Evolutionary conservation across 2,888 invertebrate species (phyloP), one percentile per base, ranked within the genome.

Genomic region (Thumatha senex): DNA sequence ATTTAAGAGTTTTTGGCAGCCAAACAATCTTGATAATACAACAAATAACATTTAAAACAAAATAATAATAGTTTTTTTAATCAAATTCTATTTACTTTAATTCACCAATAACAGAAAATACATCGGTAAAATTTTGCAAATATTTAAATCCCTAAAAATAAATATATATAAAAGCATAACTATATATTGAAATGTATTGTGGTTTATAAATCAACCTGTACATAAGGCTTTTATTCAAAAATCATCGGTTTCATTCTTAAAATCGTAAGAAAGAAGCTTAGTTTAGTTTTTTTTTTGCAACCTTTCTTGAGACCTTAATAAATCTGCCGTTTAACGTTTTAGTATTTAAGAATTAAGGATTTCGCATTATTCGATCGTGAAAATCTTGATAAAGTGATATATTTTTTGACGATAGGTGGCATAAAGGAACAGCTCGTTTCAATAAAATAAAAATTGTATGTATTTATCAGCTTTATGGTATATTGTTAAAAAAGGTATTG

Each of bases 321-420:
- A 88, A 88, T 88, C 86, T 81, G 80, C 76, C 79, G 65, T 64
- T 67, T 58, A 70, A 70, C 73, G 74, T 72, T 74, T 78, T 76
- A 76, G 71, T 60, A 73, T 63, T 61, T 52, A 72, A 70, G 73
- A 74, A 78, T 74, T 75, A 68, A 74, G 68, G 69, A 70, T 64
- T 76, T 67, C 53, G 68, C 56, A 70, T 81, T 80, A 78, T 82
- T 78, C 77, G 78, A 74, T 76, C 58, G 61, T 58, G 55, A 66
- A 49, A 77, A 81, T 74, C 75, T 64, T 78, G 75, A 82, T 77
- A 70, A 71, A 82, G 71, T 74, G 72, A 61, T 63, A 59, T 67
- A 62, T 61, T 59, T 58, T 51, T 55, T 70, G 70, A 67, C 60
- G 72, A 73, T 65, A 70, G 61, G 41, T 40, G 18, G 40, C 35